These are phyloP conservation scores for Drosophila parvula DNA, from an alignment of 1,140 invertebrate species.

Conservation along the genomic window DNA sequence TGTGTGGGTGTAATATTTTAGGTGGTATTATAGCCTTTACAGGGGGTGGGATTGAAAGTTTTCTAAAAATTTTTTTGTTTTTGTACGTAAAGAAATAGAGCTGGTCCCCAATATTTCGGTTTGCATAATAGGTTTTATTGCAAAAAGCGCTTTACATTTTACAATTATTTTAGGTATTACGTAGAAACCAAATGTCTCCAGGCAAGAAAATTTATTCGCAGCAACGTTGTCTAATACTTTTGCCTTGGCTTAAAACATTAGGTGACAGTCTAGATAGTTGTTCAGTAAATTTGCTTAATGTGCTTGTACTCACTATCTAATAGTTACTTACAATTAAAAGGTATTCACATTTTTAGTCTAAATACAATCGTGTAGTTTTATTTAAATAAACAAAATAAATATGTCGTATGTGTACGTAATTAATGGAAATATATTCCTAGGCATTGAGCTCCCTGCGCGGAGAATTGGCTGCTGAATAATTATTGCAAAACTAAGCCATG, in stretches of 20 bases:
- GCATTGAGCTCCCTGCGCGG: conserved; percentile 4
- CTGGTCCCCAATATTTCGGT: conserved; percentile 63
- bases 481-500: conserved; percentile 72
- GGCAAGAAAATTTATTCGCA: conserved; percentile 65
- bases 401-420: conserved; percentile 25
- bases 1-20: neutral
- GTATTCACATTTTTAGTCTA: conserved; percentile 51
- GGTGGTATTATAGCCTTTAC: neutral
- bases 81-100: conserved; percentile 69
- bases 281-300: conserved; percentile 43
- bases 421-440: conserved; percentile 22
- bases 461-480: conserved; percentile 60
- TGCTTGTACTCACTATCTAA: conserved; percentile 38
- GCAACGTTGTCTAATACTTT: conserved; percentile 42
- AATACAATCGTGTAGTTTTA: conserved; percentile 44
- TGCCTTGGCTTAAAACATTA: conserved; percentile 63
- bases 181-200: conserved; percentile 67
- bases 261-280: conserved; percentile 61
- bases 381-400: conserved; percentile 51
- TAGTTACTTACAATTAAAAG: conserved; percentile 34
- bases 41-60: neutral
- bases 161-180: conserved; percentile 64
- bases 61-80: neutral
- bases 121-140: conserved; percentile 81
- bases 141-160: conserved; percentile 84